Evolutionary conservation across 37 sponge, comb jelly and placozoan genomes (phyloP).

Genomic region (Axinella damicornis): DNA sequence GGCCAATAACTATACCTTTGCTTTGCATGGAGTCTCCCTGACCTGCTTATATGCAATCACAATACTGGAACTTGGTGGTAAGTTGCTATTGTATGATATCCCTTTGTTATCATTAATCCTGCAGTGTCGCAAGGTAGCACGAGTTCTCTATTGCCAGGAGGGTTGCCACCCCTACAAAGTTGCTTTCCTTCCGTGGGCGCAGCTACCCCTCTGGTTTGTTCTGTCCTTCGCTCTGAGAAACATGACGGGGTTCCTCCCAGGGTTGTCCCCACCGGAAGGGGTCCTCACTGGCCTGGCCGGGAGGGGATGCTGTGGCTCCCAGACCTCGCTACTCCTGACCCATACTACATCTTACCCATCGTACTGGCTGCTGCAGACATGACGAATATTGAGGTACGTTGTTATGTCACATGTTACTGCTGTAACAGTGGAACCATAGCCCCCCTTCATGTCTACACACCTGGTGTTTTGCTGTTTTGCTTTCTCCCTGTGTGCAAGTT

Average conservation of each 20-base stretch:
- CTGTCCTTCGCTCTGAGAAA: conserved; percentile 82
- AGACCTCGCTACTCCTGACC: conserved; percentile 78
- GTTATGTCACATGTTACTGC: no score
- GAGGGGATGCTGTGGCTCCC: conserved; percentile 83
- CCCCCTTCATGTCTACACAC: no score
- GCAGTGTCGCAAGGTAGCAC: conserved; percentile 12
- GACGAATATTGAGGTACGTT: conserved; percentile 87
- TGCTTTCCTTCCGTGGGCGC: conserved; percentile 80
- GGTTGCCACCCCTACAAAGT: conserved; percentile 85
- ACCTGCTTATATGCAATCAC: no score
- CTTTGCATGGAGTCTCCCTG: no score
- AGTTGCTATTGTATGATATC: no score
- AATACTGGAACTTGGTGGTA: no score
- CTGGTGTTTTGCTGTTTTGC: no score
- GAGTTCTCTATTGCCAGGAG: conserved; percentile 57
- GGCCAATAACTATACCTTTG: no score
- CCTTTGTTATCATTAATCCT: no score
- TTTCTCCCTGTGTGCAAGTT: no score
- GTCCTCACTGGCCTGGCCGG: conserved; percentile 26
- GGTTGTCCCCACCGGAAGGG: not conserved
- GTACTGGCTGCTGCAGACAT: conserved; percentile 58
- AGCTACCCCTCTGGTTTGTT: conserved; percentile 86
- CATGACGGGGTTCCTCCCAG: conserved; percentile 75
- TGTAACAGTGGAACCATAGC: no score
- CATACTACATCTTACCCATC: conserved; percentile 70